A percentile compares a stretch with the other conserved stretches of the same genome.
Evolutionary conservation across 2,113 vertebrate genomes (phyloP).

Genomic region (Callipepla squamata): DNA sequence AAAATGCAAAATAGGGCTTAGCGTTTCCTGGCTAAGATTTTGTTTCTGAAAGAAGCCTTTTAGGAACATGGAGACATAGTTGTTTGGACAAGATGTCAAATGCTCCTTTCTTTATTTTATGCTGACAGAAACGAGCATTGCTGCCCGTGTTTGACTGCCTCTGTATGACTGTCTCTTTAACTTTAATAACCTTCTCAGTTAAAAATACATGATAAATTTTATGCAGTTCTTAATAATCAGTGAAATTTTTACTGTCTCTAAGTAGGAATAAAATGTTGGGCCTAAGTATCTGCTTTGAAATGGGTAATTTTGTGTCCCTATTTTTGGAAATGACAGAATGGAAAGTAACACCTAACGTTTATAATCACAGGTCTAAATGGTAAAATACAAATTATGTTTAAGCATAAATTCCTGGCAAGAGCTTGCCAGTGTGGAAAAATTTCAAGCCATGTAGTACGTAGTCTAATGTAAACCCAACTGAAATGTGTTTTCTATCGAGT

Average conservation of each 20-base stretch:
- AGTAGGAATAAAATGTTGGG: background rate
- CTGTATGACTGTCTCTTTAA: background rate
- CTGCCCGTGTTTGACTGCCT: background rate
- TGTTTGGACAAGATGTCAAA: conserved; percentile 15
- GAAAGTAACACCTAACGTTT: background rate
- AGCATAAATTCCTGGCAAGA: background rate
- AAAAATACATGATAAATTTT: background rate
- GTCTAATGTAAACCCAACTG: background rate
- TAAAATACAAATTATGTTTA: background rate
- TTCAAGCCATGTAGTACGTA: background rate
- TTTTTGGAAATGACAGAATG: background rate
- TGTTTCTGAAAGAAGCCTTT: conserved; percentile 7
- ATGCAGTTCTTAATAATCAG: background rate
- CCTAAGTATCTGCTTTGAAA: background rate
- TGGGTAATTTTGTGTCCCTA: background rate
- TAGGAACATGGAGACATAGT: background rate
- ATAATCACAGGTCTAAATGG: background rate
- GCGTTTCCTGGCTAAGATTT: background rate
- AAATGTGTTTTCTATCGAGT: background rate
- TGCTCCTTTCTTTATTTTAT: background rate
- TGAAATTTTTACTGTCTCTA: background rate
- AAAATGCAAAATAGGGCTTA: background rate
- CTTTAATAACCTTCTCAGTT: background rate
- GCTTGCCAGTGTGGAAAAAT: background rate
- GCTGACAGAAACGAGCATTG: background rate